Evolutionary conservation across 2,113 vertebrate species (phyloP).

Genomic region (Brachirus orientalis): DNA sequence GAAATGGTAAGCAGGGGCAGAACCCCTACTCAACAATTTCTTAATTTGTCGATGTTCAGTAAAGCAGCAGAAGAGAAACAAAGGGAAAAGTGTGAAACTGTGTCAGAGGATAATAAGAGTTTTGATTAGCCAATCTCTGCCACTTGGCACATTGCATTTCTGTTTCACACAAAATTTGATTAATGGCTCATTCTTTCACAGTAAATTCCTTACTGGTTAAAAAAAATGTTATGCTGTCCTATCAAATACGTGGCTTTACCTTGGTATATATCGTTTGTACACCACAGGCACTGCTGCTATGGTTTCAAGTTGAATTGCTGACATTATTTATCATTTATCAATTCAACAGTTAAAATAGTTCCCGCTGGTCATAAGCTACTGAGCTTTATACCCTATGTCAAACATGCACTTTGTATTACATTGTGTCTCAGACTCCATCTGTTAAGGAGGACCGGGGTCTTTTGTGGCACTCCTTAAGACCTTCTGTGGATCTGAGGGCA

Average conservation of each 20-base stretch:
- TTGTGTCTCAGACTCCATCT: too few relatives aligned
- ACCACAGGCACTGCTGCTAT: too few relatives aligned
- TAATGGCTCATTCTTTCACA: constrained; percentile 46
- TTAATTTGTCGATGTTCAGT: constrained; percentile 25
- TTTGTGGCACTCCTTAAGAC: too few relatives aligned
- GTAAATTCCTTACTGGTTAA: not conserved
- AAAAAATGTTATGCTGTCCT: constrained; percentile 9
- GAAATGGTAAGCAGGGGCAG: not conserved
- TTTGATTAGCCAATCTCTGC: constrained; percentile 64
- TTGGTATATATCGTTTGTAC: not conserved
- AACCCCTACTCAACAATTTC: constrained; percentile 12
- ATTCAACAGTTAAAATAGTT: too few relatives aligned
- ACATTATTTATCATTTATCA: too few relatives aligned
- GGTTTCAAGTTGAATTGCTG: too few relatives aligned
- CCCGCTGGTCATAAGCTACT: too few relatives aligned
- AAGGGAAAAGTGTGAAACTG: constrained; percentile 35
- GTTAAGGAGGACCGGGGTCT: too few relatives aligned
- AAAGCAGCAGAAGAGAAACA: constrained; percentile 37
- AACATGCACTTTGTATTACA: too few relatives aligned
- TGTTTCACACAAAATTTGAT: constrained; percentile 40
- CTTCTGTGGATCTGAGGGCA: too few relatives aligned
- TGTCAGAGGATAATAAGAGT: constrained; percentile 55
- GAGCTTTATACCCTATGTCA: too few relatives aligned
- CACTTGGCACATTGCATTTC: not conserved
- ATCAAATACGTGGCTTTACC: not conserved